Conservation (phyloP, 2,888 invertebrate genomes). For the Koerneria pararmatus region DNA sequence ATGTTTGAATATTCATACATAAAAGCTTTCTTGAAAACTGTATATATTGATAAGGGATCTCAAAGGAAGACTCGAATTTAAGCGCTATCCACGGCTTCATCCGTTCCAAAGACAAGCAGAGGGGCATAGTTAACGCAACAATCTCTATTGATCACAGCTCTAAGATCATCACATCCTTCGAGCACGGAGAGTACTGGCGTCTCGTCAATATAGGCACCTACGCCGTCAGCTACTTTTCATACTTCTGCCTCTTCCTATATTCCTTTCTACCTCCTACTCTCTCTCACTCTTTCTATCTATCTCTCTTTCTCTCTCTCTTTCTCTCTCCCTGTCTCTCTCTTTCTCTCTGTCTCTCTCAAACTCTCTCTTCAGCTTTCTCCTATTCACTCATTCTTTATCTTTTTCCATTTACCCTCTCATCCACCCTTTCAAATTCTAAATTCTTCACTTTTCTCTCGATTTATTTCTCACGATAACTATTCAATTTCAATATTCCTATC, state of each 20-base stretch:
- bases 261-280: too few relatives aligned
- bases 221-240: conserved; percentile 37
- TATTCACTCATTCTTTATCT: too few relatives aligned
- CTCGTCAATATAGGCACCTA: conserved; percentile 82
- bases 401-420: too few relatives aligned
- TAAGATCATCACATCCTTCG: conserved; percentile 76
- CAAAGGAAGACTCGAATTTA: neutral
- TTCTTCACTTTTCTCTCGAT: too few relatives aligned
- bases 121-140: conserved; percentile 72
- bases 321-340: too few relatives aligned
- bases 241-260: neutral
- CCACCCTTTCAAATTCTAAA: too few relatives aligned
- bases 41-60: neutral
- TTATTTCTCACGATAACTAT: too few relatives aligned
- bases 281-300: too few relatives aligned
- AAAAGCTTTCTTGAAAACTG: neutral
- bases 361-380: too few relatives aligned
- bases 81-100: conserved; percentile 71
- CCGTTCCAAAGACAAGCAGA: conserved; percentile 68
- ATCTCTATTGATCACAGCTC: conserved; percentile 71
- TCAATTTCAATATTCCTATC: too few relatives aligned
- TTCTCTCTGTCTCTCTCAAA: too few relatives aligned
- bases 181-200: conserved; percentile 87
- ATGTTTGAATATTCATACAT: neutral
- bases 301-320: too few relatives aligned